These are phyloP conservation scores for Molorchus minor DNA, from an alignment of 2,888 invertebrate species.

Conservation along the genomic window DNA sequence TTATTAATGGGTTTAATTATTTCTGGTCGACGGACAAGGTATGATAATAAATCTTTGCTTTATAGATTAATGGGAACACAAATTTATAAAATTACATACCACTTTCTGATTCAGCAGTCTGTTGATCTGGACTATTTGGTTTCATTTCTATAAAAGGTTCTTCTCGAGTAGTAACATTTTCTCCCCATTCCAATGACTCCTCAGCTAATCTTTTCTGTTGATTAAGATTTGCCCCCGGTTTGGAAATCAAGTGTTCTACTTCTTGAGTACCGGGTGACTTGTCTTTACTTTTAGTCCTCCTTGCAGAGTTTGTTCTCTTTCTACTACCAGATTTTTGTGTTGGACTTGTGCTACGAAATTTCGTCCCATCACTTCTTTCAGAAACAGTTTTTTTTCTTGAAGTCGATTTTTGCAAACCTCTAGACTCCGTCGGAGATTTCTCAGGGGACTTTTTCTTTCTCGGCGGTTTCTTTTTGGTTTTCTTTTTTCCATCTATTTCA, in stretches of 20 bases:
- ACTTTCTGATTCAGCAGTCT: slow-evolving; percentile 59
- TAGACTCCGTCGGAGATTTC: slow-evolving; percentile 12
- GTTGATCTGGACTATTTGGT: slow-evolving; percentile 54
- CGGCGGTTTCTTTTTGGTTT: slow-evolving; percentile 41
- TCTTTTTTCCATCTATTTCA: slow-evolving; percentile 50
- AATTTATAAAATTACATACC: slow-evolving; percentile 49
- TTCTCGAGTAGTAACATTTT: slow-evolving; percentile 46
- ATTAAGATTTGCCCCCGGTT: slow-evolving; percentile 35
- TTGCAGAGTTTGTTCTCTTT: slow-evolving; percentile 38
- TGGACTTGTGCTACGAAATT: slow-evolving; percentile 9
- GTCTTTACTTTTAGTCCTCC: slow-evolving; percentile 26
- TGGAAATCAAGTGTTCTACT: slow-evolving; percentile 14
- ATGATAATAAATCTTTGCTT: background rate
- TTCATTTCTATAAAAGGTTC: slow-evolving; percentile 51
- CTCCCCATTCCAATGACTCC: slow-evolving; percentile 50
- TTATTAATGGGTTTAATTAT: too few relatives aligned
- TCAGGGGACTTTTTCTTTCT: slow-evolving; percentile 35
- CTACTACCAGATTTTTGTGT: slow-evolving; percentile 28
- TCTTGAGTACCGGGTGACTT: slow-evolving; percentile 8
- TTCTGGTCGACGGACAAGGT: too few relatives aligned
- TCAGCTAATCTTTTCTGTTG: slow-evolving; percentile 41
- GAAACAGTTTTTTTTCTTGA: slow-evolving; percentile 21
- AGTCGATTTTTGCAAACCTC: slow-evolving; percentile 21
- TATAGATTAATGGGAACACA: background rate
- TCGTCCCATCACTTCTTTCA: slow-evolving; percentile 11